Base-by-base conservation (phyloP, 2,797 vertebrate species). In the Xerus rutilus region DNA sequence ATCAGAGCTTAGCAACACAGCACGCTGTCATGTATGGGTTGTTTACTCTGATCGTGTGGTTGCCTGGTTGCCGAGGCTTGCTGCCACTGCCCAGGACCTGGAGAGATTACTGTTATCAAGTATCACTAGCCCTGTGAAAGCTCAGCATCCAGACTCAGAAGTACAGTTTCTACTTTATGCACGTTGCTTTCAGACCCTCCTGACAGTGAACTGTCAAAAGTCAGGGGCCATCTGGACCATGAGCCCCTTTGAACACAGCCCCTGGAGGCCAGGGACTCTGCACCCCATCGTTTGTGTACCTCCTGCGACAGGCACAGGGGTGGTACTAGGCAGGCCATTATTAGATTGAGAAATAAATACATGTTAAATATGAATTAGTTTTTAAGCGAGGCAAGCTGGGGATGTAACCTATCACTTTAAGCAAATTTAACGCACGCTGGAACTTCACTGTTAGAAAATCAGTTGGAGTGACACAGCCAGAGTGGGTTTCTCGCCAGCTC, bases 321-420 rank as follows among this genome's bases (percentile, higher is more conserved):
- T 3, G 62, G 69, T 7, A 57, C 35, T 25, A 64, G 62, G 54
- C 8, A 67, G n/a, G 35, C 20, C 76, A 35, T 64, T 70, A 57
- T 35, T 64, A 70, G 8, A 83, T 12, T 32, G 49, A 89, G n/a
- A 97, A 91, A 88, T 35, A 89, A 49, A 82, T 20, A 85, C 23
- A 86, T 32, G 43, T n/a, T 32, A 70, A 76, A 10, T 17, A 39
- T 35, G 10, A 72, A n/a, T 57, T 39, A 18, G 32, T 45, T 82
- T 65, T 47, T 7, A 9, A 94, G 52, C 0, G 35, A 89, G 20
- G 62, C 11, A 65, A 49, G 64, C 18, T 0, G 92, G 72, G 25
- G 39, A 85, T 25, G 47, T 28, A 69, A 7, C 17, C 79, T 57
- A 70, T 43, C 74, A 25, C 10, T 86, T 54, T 23, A 35, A 1